Base-by-base conservation (phyloP, 2,797 vertebrate species). In the Falco peregrinus region DNA sequence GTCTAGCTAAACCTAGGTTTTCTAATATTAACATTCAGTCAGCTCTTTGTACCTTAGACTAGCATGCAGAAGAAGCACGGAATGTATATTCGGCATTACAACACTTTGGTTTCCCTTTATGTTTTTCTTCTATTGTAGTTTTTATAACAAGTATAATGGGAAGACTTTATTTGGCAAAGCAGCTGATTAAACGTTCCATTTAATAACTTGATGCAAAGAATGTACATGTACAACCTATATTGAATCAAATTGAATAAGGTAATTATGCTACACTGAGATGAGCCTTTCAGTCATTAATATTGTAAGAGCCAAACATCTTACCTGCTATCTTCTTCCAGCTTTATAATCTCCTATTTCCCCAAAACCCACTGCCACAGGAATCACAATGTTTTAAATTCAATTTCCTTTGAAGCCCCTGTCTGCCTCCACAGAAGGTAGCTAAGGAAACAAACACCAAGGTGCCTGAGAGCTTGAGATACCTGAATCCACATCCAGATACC, bases 141-240 rank as follows among this genome's bases (percentile, higher is more conserved):
- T 95, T 91, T 95, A 85, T 67, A 96, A 80, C 65, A 76, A 87
- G 10, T 73, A 78, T 88, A 96, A 93, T 69, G 39, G 63, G 81
- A 97, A 90, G 84, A 41, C 24, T 95, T 94, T 95, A 96, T 89
- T 95, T 96, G 95, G 87, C 77, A 96, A 92, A 93, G 78, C 65
- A 93, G 57, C 80, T 97, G 94, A 97, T 96, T 96, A 97, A 96
- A 93, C 95, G 93, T 96, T 96, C 90, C 87, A 94, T 97, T 97
- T 97, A 96, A 96, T 91, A 96, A 57, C 35, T 69, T 43, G 89
- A 96, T 87, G 73, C 63, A 96, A 97, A 95, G 73, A 96, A 96
- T 64, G 11, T 50, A 78, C 37, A 63, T 50, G 16, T 65, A 50
- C 60, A 71, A n/a, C 51, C 51, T 81, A 28, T 56, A 45, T 76